A percentile compares a stretch with the other conserved stretches of the same genome.
Conservation (phyloP, 2,888 invertebrate species). For the Philaethria dido region DNA sequence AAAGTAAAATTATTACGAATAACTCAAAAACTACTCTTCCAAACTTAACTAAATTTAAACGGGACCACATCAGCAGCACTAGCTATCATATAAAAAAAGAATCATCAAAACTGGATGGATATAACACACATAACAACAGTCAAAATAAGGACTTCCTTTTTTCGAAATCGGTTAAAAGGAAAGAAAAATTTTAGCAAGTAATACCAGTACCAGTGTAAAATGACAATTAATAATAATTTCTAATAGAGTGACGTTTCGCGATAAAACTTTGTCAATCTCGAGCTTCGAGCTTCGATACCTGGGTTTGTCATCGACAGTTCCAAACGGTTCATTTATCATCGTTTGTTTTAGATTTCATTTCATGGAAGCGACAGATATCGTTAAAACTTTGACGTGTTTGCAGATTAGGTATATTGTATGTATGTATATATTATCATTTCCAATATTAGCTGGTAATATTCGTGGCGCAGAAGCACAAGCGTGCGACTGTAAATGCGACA, state of each 20-base stretch:
- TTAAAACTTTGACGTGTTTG: conserved; percentile 20
- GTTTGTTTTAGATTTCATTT: conserved; percentile 24
- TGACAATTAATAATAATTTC: conserved; percentile 20
- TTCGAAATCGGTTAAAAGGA: too few relatives aligned
- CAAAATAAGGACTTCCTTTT: too few relatives aligned
- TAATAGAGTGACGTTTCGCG: conserved; percentile 29
- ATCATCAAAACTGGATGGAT: too few relatives aligned
- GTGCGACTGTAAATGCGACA: too few relatives aligned
- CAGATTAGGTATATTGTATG: too few relatives aligned
- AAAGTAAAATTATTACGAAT: too few relatives aligned
- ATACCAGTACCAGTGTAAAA: not conserved
- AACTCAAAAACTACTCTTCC: too few relatives aligned
- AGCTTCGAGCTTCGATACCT: conserved; percentile 36
- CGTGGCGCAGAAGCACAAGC: too few relatives aligned
- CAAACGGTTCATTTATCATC: conserved; percentile 35
- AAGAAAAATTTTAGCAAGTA: not conserved
- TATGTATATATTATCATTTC: not conserved
- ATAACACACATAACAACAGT: too few relatives aligned
- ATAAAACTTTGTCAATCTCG: conserved; percentile 35
- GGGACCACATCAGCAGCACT: too few relatives aligned
- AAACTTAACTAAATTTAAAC: too few relatives aligned
- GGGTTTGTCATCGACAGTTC: conserved; percentile 33
- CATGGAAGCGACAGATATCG: conserved; percentile 17
- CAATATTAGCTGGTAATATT: not conserved
- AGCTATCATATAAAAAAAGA: too few relatives aligned